Percentiles rank a stretch among this genome's conserved stretches.
Conservation (phyloP, 2,113 vertebrate species). For the Tragelaphus scriptus region DNA sequence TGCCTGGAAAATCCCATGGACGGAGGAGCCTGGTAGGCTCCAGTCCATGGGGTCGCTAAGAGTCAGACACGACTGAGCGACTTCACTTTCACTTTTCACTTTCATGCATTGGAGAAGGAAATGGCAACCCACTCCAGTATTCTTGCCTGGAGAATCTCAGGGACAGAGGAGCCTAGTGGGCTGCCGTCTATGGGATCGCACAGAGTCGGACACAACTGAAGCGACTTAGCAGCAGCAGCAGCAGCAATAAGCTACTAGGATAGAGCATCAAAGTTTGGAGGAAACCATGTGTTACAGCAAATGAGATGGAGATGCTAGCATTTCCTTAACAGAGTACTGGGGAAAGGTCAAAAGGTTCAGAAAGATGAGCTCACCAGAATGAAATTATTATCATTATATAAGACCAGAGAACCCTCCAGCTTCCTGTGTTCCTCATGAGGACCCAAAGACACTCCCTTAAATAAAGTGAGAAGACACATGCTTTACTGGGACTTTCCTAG, state of each 20-base stretch:
- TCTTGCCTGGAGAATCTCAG: too few species aligned
- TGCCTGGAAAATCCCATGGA: too few species aligned
- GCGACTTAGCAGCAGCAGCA: too few species aligned
- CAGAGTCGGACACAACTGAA: too few species aligned
- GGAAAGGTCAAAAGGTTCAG: not conserved
- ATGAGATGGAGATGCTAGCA: not conserved
- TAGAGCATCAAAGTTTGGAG: not conserved
- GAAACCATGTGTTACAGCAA: not conserved
- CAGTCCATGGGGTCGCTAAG: too few species aligned
- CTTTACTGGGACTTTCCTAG: not conserved
- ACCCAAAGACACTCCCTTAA: not conserved
- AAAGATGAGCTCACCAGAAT: not conserved
- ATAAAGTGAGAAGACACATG: not conserved
- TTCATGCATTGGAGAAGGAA: too few species aligned
- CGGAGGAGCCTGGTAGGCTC: too few species aligned
- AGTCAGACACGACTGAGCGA: too few species aligned
- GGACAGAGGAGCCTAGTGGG: too few species aligned
- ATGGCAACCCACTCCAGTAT: too few species aligned
- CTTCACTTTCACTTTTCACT: too few species aligned
- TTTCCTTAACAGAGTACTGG: not conserved
- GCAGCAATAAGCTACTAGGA: not conserved
- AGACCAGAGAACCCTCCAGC: not conserved
- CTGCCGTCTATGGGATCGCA: too few species aligned
- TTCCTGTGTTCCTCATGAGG: not conserved
- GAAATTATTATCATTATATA: not conserved